These are phyloP conservation scores for Blastobasis adustella DNA, from an alignment of 2,888 invertebrate genomes.

Conservation along the genomic window DNA sequence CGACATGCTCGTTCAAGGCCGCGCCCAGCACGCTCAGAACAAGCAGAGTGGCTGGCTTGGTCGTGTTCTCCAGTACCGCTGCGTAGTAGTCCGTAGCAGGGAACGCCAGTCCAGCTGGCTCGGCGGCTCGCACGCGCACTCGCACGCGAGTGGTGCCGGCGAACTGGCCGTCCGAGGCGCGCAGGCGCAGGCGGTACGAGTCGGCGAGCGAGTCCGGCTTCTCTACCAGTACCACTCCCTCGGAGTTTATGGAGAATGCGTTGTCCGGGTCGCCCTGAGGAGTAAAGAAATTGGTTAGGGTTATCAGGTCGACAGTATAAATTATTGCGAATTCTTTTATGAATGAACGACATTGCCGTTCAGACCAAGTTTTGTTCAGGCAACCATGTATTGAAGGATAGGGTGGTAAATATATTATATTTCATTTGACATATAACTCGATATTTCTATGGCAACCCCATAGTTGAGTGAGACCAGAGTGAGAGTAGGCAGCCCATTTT, in stretches of 20 bases:
- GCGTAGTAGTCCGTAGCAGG: slow-evolving; percentile 87
- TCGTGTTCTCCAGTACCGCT: slow-evolving; percentile 88
- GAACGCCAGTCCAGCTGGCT: slow-evolving; percentile 84
- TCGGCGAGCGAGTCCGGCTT: slow-evolving; percentile 65
- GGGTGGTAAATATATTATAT: no score
- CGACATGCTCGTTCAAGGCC: slow-evolving; percentile 89
- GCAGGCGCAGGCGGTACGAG: slow-evolving; percentile 81
- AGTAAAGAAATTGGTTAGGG: neutral
- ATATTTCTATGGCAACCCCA: no score
- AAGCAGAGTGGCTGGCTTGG: slow-evolving; percentile 85
- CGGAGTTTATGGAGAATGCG: slow-evolving; percentile 81
- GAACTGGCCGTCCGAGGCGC: slow-evolving; percentile 90
- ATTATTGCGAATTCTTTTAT: no score
- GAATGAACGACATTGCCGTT: no score
- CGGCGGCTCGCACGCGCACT: slow-evolving; percentile 40
- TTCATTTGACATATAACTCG: no score
- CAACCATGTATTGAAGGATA: no score
- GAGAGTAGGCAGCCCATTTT: no score
- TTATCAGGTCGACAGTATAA: no score
- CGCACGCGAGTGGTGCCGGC: slow-evolving; percentile 77
- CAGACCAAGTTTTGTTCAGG: no score
- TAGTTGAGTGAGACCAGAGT: no score
- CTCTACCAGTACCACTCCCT: slow-evolving; percentile 44
- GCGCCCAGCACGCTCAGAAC: slow-evolving; percentile 93
- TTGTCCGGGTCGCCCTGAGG: slow-evolving; percentile 80